Evolutionary conservation across 2,113 vertebrate species (phyloP), one percentile per base, ranked within the genome.

Genomic region (Numida meleagris): DNA sequence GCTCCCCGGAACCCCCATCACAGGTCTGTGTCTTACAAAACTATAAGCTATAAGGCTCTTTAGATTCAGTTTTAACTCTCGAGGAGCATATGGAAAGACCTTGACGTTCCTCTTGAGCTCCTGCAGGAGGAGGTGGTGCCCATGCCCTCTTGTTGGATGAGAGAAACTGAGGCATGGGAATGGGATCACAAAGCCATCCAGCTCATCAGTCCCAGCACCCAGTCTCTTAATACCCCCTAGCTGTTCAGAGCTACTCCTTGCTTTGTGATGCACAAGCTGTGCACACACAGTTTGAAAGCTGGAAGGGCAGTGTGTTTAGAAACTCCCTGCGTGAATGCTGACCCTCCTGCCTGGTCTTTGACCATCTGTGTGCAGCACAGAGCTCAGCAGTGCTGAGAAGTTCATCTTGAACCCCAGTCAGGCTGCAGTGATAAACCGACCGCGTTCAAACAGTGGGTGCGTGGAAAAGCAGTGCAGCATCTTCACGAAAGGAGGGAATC

Each of bases 21-120:
- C 98, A 94, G 98, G 99, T 99, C 62, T 1, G 91, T 95, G 58
- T 45, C 12, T 14, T 18, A 10, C 21, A 65, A 53, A 38, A 48
- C 23, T 43, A n/a, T n/a, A n/a, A 38, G 3, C 36, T 20, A 18
- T 6, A 15, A 13, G 46, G 51, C 83, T 66, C 57, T 65, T 12
- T 0, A 9, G 42, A 2, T 8, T 43, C 45, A 2, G 2, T 57
- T 86, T 12, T 7, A 4, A 13, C 57, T 21, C 0, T 36, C 27
- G 6, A 0, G 38, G 9, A 8, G 33, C n/a, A 8, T 13, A 14
- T 21, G 19, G 40, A 43, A 31, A 43, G 40, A 31, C 27, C 62
- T 31, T 31, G 40, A 31, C 3, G 62, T 29, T 42, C 10, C 27
- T 20, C 38, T 31, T 14, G 62, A 20, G 62, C 62, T 40, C 25